Conservation (phyloP, 2,888 invertebrate genomes). For the Polylopha cassiicola region DNA sequence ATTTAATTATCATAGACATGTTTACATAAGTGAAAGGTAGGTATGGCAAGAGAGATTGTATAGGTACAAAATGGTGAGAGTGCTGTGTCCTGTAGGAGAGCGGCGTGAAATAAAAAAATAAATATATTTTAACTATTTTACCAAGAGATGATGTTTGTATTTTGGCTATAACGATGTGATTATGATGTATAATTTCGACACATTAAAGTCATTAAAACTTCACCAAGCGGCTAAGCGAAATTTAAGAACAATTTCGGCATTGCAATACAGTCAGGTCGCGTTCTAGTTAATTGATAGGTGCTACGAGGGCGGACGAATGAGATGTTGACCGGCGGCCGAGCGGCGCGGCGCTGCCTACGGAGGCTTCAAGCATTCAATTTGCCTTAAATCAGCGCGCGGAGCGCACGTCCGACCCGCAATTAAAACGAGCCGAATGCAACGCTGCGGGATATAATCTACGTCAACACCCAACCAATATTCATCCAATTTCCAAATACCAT, state of each 20-base stretch:
- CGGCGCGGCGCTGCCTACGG: no score
- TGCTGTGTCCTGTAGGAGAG: no score
- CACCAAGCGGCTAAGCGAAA: constrained; percentile 39
- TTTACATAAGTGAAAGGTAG: no score
- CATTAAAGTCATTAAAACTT: constrained; percentile 26
- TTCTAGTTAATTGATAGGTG: constrained; percentile 57
- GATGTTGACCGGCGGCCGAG: constrained; percentile 43
- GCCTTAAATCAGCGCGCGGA: constrained; percentile 56
- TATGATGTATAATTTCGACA: constrained; percentile 34
- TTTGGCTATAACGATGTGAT: constrained; percentile 35
- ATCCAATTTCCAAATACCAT: constrained; percentile 42
- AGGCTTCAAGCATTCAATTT: constrained; percentile 59
- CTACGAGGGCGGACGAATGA: constrained; percentile 43
- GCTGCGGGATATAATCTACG: constrained; percentile 55
- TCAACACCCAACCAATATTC: constrained; percentile 44
- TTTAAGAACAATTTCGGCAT: constrained; percentile 36
- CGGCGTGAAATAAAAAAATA: no score
- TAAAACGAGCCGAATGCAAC: constrained; percentile 51
- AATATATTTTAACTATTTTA: no score
- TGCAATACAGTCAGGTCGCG: constrained; percentile 37
- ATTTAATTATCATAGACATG: no score
- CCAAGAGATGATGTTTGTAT: constrained; percentile 34
- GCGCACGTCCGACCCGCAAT: constrained; percentile 46
- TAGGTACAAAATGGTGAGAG: no score
- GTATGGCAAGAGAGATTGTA: no score